Percentiles rank a stretch among this genome's conserved stretches.
These are phyloP conservation scores for Syrrhaptes paradoxus DNA, from an alignment of 2,113 vertebrate species.

Conservation along the genomic window DNA sequence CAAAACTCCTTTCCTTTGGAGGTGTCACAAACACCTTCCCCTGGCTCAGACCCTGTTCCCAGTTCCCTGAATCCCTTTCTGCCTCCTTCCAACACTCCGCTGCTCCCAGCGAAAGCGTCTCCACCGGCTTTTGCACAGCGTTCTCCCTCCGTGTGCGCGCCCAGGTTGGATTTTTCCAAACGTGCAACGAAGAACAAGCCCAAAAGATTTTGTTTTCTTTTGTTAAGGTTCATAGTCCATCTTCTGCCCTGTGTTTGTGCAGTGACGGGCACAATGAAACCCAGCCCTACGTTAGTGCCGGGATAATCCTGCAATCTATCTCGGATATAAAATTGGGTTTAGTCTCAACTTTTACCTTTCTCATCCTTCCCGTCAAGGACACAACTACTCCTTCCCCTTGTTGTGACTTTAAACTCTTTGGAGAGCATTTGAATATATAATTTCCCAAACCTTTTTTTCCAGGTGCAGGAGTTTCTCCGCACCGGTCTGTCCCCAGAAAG, in stretches of 20 bases:
- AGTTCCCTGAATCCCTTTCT: neutral
- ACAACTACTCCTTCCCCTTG: neutral
- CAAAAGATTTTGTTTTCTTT: neutral
- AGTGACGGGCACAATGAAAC: neutral
- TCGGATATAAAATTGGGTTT: neutral
- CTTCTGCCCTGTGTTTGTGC: neutral
- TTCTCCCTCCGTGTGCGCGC: fast-evolving
- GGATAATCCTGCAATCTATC: neutral
- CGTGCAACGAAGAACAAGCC: neutral
- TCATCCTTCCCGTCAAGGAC: neutral
- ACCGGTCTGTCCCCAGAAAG: fast-evolving
- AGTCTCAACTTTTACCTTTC: neutral
- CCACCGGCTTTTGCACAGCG: fast-evolving
- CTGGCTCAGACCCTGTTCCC: neutral
- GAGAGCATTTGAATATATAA: neutral
- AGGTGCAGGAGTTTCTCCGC: neutral
- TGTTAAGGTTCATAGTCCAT: neutral
- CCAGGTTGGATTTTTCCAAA: neutral
- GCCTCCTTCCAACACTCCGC: neutral
- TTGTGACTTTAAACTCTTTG: neutral
- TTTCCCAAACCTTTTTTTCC: neutral
- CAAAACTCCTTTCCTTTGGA: neutral
- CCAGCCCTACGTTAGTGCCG: neutral
- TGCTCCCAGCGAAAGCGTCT: neutral
- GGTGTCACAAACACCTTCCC: neutral